Base-by-base conservation (phyloP, 1,140 invertebrate species). In the Forficula auricularia region DNA sequence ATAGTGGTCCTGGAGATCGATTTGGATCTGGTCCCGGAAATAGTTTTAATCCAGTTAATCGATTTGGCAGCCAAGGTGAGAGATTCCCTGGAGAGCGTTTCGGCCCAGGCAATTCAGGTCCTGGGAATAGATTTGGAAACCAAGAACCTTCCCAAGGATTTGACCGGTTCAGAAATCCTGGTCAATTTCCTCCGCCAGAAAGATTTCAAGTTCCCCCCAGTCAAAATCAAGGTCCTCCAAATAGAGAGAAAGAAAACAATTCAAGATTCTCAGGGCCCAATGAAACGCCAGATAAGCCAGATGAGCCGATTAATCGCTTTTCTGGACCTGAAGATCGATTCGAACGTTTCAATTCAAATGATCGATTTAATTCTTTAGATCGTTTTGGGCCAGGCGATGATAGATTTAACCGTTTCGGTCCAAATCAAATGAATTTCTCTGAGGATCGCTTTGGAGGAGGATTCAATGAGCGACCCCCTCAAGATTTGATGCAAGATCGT, bases 321-420 rank as follows among this genome's bases (percentile, higher is more conserved):
- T 51, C 47, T 45, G 43, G 40, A n/a, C 31, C 45, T 19, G 31
- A 35, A 1, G 16, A 12, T 14, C 12, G 7, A 12, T 39, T 19
- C 36, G 19, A 37, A 16, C 36, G 19, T 9, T n/a, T 37, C 10
- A 37, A 37, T 15, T 10, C 15, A 2, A 3, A 10, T 12, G 19
- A 15, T 37, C 36, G 3, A 37, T 16, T 14, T 16, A 9, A 9
- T 37, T 19, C 36, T 12, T 16, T 16, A 16, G 36, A 37, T 15
- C 10, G 36, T 37, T 4, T 37, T 12, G 14, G 15, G 9, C 27
- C 27, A 7, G 46, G 36, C 2, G 14, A 2, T 12, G 36, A 37
- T 10, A 14, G 19, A 12, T 37, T 37, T 10, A 9, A 19, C 10
- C 36, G 14, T n/a, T n/a, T n/a, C n/a, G n/a, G n/a, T n/a, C n/a